A percentile compares a stretch with the other conserved stretches of the same genome.
Conservation (phyloP, 1,140 invertebrate species). For the Hirudo medicinalis region DNA sequence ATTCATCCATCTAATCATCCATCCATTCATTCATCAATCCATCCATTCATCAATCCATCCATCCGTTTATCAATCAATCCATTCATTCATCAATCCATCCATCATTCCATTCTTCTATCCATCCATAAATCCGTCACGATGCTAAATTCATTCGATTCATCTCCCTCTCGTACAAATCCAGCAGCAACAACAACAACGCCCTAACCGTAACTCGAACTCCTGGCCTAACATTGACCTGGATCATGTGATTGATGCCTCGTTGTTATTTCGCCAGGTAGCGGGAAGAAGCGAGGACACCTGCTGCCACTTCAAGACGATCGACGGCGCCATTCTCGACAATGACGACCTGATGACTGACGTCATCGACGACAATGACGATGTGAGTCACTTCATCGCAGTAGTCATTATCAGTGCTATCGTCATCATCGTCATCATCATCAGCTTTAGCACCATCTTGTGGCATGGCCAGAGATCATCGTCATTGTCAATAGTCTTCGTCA, state of each 20-base stretch:
- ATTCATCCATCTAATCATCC: too few relatives aligned
- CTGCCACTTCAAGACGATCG: background rate
- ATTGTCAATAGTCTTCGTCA: too few relatives aligned
- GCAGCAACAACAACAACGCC: background rate
- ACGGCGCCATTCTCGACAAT: conserved; percentile 5
- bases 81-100: too few relatives aligned
- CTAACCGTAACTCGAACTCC: background rate
- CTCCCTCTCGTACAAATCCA: too few relatives aligned
- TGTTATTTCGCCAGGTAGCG: too few relatives aligned
- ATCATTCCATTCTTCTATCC: too few relatives aligned
- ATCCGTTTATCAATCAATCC: too few relatives aligned
- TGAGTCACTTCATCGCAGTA: background rate
- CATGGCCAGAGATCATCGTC: too few relatives aligned
- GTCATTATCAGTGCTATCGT: background rate
- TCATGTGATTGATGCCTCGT: background rate
- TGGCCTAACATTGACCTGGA: background rate
- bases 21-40: too few relatives aligned
- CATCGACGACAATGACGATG: background rate
- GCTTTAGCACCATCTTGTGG: background rate
- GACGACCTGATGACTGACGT: conserved; percentile 4
- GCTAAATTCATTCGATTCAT: background rate
- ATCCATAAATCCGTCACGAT: background rate
- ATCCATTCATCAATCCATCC: too few relatives aligned
- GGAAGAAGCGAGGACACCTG: too few relatives aligned
- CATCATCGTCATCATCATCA: background rate